Evolutionary conservation across 2,113 vertebrate species (phyloP).

Genomic region (Tragelaphus buxtoni): DNA sequence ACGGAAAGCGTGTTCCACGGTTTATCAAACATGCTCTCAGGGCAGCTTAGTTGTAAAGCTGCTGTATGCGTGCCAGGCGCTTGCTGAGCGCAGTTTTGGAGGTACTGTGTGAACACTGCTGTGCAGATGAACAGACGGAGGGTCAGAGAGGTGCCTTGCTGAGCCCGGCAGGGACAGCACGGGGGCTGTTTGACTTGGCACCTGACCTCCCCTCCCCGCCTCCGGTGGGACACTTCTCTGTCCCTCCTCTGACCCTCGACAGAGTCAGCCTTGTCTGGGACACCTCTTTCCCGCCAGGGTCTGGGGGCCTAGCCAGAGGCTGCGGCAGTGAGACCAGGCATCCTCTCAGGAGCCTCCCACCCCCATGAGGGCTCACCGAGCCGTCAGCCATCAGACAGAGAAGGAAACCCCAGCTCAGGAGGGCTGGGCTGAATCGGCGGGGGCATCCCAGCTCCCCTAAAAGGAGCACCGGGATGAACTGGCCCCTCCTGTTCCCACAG

Average conservation of each 20-base stretch:
- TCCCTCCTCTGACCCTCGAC: not conserved
- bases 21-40: rapidly evolving
- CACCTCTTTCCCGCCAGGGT: rapidly evolving
- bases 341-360: rapidly evolving
- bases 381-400: rapidly evolving
- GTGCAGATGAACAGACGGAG: not conserved
- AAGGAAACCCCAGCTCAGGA: rapidly evolving
- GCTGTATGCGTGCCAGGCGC: rapidly evolving
- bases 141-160: not conserved
- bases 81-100: rapidly evolving
- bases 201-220: rapidly evolving
- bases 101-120: rapidly evolving
- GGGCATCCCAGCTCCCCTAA: not conserved
- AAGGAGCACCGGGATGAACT: rapidly evolving
- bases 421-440: rapidly evolving
- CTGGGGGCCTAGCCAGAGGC: not conserved
- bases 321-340: rapidly evolving
- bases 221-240: rapidly evolving
- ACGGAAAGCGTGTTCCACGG: rapidly evolving
- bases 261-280: rapidly evolving
- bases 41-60: rapidly evolving
- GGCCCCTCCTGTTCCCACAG: rapidly evolving
- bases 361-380: rapidly evolving
- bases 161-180: not conserved
- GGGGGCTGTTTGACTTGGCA: not conserved